Base-by-base conservation (phyloP, 2,888 invertebrate species). In the Strigamia transsilvanica region DNA sequence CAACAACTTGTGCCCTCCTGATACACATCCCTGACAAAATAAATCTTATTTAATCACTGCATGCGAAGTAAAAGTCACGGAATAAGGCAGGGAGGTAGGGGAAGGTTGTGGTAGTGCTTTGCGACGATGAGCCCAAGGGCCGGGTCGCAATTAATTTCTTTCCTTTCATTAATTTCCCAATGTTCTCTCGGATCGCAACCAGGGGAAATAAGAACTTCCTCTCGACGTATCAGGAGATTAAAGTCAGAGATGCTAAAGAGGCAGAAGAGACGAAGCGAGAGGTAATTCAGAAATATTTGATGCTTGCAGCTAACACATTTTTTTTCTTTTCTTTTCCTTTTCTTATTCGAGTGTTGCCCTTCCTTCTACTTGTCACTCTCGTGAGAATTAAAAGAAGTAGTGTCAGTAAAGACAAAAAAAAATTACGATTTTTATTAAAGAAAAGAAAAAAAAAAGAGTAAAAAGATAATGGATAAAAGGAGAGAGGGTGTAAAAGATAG, bases 361-460 rank as follows among this genome's bases (percentile, higher is more conserved):
- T 42, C 79, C 34, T 79, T 42, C 79, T 42, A 12, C 34, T 34
- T 34, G 79, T 79, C 38, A 41, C 79, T 38, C 38, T 42, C 38
- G 38, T 38, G 42, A 79, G 79, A 79, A 79, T 42, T 79, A 79
- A 79, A 79, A 79, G 79, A 79, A 42, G 79, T n/a, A 21, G 38
- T 38, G 79, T 38, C 41, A 79, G 42, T 41, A 79, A 79, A 79
- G 79, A 79, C 38, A 79, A 79, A 79, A 79, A n/a, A 79, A 79
- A 79, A 38, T 41, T 41, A 78, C 32, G 27, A 1, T 41, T 41
- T 79, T n/a, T 79, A 38, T 41, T 41, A 79, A 79, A 79, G 13
- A 32, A 41, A 41, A 78, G 34, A 42, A 38, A 23, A 15, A 73
- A 73, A 73, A 73, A 73, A 18, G 12, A 13, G 7, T 5, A 3